Evolutionary conservation across 2,888 invertebrate species (phyloP).

Genomic region (Leptopilina drosophilae): DNA sequence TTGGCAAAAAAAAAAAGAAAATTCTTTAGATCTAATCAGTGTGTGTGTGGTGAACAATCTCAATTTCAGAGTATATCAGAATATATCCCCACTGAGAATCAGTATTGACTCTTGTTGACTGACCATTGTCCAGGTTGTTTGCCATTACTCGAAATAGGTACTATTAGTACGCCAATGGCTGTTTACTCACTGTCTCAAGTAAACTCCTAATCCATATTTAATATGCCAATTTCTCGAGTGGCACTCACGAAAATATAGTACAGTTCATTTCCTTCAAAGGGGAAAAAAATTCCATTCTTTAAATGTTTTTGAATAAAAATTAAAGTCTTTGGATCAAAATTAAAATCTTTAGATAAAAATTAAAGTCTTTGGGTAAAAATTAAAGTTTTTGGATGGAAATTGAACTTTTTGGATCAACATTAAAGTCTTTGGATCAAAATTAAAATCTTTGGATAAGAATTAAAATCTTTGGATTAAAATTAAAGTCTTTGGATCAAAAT

Average conservation of each 20-base stretch:
- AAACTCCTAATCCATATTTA: slow-evolving; percentile 28
- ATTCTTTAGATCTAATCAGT: neutral
- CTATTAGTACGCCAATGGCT: slow-evolving; percentile 8
- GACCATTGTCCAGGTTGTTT: slow-evolving; percentile 31
- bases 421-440: too few relatives aligned
- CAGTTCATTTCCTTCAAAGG: neutral
- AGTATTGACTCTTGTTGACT: slow-evolving; percentile 19
- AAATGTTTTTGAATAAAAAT: too few relatives aligned
- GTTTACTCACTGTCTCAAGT: slow-evolving; percentile 21
- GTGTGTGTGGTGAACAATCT: slow-evolving; percentile 21
- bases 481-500: too few relatives aligned
- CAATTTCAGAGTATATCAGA: neutral
- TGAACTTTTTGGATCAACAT: too few relatives aligned
- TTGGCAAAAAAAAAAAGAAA: neutral
- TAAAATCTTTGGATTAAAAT: too few relatives aligned
- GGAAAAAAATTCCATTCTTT: too few relatives aligned
- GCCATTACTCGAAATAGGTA: slow-evolving; percentile 24
- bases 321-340: too few relatives aligned
- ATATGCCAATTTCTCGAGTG: neutral
- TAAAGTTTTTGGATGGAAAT: too few relatives aligned
- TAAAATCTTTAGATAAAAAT: too few relatives aligned
- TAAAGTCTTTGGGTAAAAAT: too few relatives aligned
- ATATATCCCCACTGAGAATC: neutral
- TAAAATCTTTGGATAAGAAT: too few relatives aligned
- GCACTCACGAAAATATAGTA: neutral